Conservation (phyloP, 1,140 invertebrate genomes). For the Conopomorpha cramerella region DNA sequence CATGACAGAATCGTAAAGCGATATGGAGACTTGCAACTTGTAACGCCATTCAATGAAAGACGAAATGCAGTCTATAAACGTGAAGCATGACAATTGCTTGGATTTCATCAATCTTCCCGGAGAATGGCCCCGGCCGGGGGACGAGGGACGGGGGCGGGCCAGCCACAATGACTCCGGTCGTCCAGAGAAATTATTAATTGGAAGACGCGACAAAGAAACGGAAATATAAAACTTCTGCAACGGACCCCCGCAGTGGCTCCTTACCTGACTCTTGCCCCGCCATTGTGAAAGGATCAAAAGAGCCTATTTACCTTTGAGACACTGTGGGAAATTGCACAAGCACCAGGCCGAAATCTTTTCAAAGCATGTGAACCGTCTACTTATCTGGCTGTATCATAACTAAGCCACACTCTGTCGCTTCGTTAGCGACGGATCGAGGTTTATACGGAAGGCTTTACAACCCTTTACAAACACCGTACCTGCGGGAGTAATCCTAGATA, state of each 20-base stretch:
- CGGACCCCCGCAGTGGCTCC: conserved; percentile 41
- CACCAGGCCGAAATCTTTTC: conserved; percentile 19
- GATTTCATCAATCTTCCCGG: conserved; percentile 49
- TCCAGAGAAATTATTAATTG: conserved; percentile 57
- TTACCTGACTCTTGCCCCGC: conserved; percentile 56
- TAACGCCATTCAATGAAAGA: conserved; percentile 23
- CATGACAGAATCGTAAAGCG: too few species aligned
- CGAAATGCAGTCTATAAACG: conserved; percentile 37
- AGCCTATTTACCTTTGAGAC: conserved; percentile 41
- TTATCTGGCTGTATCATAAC: conserved; percentile 12
- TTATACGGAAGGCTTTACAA: conserved; percentile 7
- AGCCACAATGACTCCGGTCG: conserved; percentile 51
- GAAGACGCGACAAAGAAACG: conserved; percentile 49
- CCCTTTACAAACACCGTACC: conserved; percentile 16
- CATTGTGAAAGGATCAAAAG: conserved; percentile 42
- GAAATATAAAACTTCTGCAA: conserved; percentile 56
- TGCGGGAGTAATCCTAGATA: conserved; percentile 19
- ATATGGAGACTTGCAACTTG: too few species aligned
- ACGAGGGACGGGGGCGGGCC: conserved; percentile 14
- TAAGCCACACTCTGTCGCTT: conserved; percentile 4
- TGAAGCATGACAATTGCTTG: conserved; percentile 42
- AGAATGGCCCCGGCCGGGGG: conserved; percentile 24
- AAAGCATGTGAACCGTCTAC: conserved; percentile 19
- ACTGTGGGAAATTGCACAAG: conserved; percentile 55
- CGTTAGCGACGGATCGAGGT: conserved; percentile 10